Conservation (phyloP, 2,888 invertebrate species). For the Scaptomyza parva region DNA sequence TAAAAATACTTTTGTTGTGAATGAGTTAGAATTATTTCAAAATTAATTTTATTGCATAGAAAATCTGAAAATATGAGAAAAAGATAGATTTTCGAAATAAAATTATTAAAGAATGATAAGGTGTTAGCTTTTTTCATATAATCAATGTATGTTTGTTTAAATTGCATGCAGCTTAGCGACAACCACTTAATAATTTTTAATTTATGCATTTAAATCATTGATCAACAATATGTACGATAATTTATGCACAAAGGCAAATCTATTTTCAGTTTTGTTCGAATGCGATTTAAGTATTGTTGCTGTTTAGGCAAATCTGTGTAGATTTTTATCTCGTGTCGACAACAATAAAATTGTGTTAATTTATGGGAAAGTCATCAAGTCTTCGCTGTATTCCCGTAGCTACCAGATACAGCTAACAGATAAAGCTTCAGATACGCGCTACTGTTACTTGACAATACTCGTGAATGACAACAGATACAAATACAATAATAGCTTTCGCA, state of each 20-base stretch:
- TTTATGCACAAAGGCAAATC: conserved; percentile 71
- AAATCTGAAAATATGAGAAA: too few relatives aligned
- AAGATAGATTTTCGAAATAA: background rate
- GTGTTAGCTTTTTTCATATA: conserved; percentile 25
- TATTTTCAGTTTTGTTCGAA: conserved; percentile 64
- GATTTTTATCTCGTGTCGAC: conserved; percentile 78
- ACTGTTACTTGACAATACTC: conserved; percentile 3
- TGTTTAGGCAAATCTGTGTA: conserved; percentile 74
- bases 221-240: conserved; percentile 44
- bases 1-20: background rate
- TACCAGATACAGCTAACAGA: conserved; percentile 32
- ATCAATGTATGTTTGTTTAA: conserved; percentile 49
- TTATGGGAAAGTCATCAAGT: conserved; percentile 68
- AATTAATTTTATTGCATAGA: background rate
- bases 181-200: conserved; percentile 66
- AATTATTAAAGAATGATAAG: background rate
- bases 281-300: conserved; percentile 62
- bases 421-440: too few relatives aligned
- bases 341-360: conserved; percentile 80
- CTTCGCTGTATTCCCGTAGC: conserved; percentile 25
- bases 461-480: conserved; percentile 7
- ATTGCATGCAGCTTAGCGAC: conserved; percentile 65
- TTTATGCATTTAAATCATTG: conserved; percentile 62
- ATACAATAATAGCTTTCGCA: conserved; percentile 16
- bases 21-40: background rate